These are phyloP conservation scores for Pogonophryne albipinna DNA, from an alignment of 2,797 vertebrate species.

Conservation along the genomic window DNA sequence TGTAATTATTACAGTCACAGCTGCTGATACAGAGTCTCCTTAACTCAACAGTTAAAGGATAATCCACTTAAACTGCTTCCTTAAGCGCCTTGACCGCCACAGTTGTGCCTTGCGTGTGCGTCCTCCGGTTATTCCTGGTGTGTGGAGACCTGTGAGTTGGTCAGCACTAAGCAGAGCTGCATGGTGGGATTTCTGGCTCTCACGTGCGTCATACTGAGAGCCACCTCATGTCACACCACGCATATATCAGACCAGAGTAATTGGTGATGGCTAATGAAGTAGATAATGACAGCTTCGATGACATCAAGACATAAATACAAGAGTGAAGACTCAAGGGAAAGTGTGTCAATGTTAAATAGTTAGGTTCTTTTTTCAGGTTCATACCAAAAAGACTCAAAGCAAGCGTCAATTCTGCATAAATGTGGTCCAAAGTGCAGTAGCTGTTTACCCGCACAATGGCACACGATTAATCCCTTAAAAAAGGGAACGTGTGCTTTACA, in stretches of 20 bases:
- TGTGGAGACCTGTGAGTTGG: conserved; percentile 45
- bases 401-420: neutral
- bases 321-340: neutral
- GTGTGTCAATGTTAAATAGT: neutral
- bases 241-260: conserved; percentile 2
- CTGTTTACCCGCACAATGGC: conserved; percentile 58
- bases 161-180: conserved; percentile 25
- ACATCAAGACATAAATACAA: conserved; percentile 8
- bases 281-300: neutral
- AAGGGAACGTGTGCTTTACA: conserved; percentile 53
- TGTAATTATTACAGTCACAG: conserved; percentile 27
- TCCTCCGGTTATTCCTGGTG: conserved; percentile 68
- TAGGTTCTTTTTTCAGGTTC: too few species aligned
- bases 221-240: conserved; percentile 4
- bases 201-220: conserved; percentile 31
- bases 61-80: conserved; percentile 72
- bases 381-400: too few species aligned
- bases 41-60: conserved; percentile 62
- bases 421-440: conserved; percentile 42
- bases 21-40: conserved; percentile 46
- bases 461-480: conserved; percentile 59
- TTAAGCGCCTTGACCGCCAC: conserved; percentile 70
- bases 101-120: conserved; percentile 57
- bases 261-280: neutral
- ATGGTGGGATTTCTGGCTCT: conserved; percentile 53